These are phyloP conservation scores for Andricus grossulariae DNA, from an alignment of 1,140 invertebrate species.

Conservation along the genomic window DNA sequence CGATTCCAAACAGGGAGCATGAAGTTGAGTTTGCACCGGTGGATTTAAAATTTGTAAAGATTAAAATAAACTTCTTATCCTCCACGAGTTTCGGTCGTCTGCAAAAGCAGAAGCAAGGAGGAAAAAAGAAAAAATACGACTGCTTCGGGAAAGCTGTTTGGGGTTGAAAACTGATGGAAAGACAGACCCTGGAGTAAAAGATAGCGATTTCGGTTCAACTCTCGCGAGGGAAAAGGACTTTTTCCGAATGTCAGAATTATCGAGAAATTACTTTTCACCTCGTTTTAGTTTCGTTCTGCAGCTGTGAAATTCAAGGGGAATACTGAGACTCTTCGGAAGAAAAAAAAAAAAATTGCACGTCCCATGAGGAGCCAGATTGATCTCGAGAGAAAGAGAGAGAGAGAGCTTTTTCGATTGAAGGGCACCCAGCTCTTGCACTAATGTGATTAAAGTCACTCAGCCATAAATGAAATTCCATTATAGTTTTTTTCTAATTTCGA, in stretches of 20 bases:
- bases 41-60: conserved; percentile 69
- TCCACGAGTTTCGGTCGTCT: conserved; percentile 34
- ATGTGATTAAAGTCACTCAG: conserved; percentile 33
- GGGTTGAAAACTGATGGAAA: conserved; percentile 53
- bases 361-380: conserved; percentile 27
- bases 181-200: conserved; percentile 36
- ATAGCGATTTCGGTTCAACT: conserved; percentile 40
- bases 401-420: conserved; percentile 21
- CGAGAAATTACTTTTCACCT: conserved; percentile 65
- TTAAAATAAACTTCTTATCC: conserved; percentile 73
- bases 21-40: conserved; percentile 38
- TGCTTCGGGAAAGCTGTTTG: conserved; percentile 39
- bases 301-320: conserved; percentile 7
- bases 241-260: conserved; percentile 58
- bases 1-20: conserved; percentile 20
- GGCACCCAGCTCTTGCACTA: conserved; percentile 18
- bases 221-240: conserved; percentile 48
- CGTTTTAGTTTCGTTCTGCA: conserved; percentile 19
- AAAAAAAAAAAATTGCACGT: neutral
- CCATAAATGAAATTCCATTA: neutral
- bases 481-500: neutral
- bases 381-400: conserved; percentile 11
- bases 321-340: neutral
- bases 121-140: conserved; percentile 26
- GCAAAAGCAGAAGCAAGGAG: neutral